phyloP scores from a whole-genome alignment of 2,113 vertebrate genomes.

The Meriones unguiculatus region DNA sequence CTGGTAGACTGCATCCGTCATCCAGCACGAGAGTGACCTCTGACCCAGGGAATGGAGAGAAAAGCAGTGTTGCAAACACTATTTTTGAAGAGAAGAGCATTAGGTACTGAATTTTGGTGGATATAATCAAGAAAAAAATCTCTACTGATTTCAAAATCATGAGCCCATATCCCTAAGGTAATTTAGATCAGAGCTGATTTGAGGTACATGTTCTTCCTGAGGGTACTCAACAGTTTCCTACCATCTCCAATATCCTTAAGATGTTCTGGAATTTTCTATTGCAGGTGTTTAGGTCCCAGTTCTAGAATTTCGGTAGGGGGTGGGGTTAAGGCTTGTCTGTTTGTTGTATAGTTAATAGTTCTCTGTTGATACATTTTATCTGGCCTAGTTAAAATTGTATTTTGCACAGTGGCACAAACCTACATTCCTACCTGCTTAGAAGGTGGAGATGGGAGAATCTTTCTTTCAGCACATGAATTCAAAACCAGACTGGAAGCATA shows the following conservation, averaged over 20 bases:
- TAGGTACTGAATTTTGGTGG: background rate
- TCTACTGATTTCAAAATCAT: slow-evolving; percentile 4
- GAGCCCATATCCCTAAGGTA: background rate
- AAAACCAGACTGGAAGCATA: background rate
- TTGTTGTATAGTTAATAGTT: slow-evolving; percentile 10
- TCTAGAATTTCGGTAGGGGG: background rate
- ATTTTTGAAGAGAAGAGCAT: slow-evolving; percentile 3
- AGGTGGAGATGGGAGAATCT: background rate
- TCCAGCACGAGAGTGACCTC: background rate
- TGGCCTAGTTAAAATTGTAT: background rate
- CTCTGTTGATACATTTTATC: background rate
- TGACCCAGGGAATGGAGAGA: background rate
- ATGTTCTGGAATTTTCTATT: background rate
- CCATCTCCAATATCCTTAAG: background rate
- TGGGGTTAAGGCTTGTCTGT: background rate
- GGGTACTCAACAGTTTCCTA: background rate
- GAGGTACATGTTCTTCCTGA: slow-evolving; percentile 32
- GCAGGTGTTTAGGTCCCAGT: background rate
- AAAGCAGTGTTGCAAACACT: background rate
- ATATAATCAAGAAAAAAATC: background rate
- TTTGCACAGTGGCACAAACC: background rate
- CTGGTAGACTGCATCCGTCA: background rate
- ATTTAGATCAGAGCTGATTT: slow-evolving; percentile 11
- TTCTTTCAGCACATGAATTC: background rate
- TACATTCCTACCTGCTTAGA: background rate